Conservation (phyloP, 2,113 vertebrate species). For the Neoarius graeffei region DNA sequence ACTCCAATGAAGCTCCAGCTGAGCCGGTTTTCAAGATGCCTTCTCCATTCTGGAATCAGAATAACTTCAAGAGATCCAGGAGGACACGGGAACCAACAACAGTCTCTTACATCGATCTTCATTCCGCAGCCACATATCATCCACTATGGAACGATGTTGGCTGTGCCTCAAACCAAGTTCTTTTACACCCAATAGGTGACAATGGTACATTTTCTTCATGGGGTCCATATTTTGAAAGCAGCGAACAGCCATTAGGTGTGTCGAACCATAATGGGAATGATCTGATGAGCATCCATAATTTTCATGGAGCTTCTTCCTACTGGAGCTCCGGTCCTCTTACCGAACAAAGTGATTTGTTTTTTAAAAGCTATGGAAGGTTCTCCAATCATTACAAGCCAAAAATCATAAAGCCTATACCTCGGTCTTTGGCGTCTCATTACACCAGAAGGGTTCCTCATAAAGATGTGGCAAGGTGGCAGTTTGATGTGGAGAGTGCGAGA, state of each 20-base stretch:
- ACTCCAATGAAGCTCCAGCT: constrained; percentile 47
- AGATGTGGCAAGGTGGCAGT: neutral
- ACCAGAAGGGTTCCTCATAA: neutral
- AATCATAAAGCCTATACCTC: constrained; percentile 39
- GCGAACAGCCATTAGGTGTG: neutral
- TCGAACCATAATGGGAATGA: constrained; percentile 11
- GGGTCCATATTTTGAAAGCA: constrained; percentile 4
- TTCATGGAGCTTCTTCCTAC: constrained; percentile 15
- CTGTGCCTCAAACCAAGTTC: constrained; percentile 38
- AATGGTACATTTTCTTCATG: constrained; percentile 15
- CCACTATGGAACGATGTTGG: constrained; percentile 54
- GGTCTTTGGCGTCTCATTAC: constrained; percentile 16
- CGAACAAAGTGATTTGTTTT: constrained; percentile 16
- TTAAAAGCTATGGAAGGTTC: constrained; percentile 25
- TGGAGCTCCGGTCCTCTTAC: constrained; percentile 16
- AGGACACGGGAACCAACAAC: constrained; percentile 12
- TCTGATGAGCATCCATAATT: constrained; percentile 2
- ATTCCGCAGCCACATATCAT: constrained; percentile 29
- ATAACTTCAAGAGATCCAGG: constrained; percentile 44
- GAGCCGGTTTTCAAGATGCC: constrained; percentile 71
- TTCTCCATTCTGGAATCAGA: constrained; percentile 65
- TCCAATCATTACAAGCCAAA: constrained; percentile 17
- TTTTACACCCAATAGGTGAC: constrained; percentile 12
- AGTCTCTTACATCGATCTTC: constrained; percentile 7
- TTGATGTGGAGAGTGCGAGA: constrained; percentile 9